Base-by-base conservation (phyloP, 2,888 invertebrate genomes). In the Rhagophthalmus giganteus region DNA sequence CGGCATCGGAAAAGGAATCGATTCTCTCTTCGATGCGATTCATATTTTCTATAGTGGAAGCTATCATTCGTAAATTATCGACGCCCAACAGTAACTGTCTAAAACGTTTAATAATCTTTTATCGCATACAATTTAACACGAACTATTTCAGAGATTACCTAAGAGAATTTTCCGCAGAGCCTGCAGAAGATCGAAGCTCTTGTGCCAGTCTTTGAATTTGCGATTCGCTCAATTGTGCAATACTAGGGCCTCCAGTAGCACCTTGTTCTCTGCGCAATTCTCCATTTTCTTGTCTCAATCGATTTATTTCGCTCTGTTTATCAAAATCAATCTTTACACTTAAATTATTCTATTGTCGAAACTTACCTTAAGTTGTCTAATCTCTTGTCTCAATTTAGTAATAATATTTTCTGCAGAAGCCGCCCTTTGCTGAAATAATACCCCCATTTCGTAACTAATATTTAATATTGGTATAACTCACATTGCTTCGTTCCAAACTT, bases 61-160 rank as follows among this genome's bases (percentile, higher is more conserved):
- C 85, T 71, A 86, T 78, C 63, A 81, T 77, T 62, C 84, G 76
- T 50, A 86, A 74, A 71, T 85, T 85, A 62, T 83, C 83, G 39
- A 86, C 85, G 32, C 86, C 86, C 51, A 77, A 78, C 63, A 86
- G 74, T 55, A 86, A 70, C 78, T 85, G 84, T 66, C 85, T 85
- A 62, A n/a, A 72, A 74, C n/a, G n/a, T n/a, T n/a, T n/a, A n/a
- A n/a, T n/a, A n/a, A n/a, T n/a, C n/a, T n/a, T n/a, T n/a, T n/a
- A n/a, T 24, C 5, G 16, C 24, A 14, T 10, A 34, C 6, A n/a
- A 24, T 5, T 12, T 8, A 9, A 33, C 10, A 14, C 11, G 24
- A 16, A n/a, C n/a, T n/a, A n/a, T n/a, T 14, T 2, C 4, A 9
- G 10, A 9, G 8, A 10, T n/a, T 67, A 84, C 85, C 83, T 82